Evolutionary conservation across 2,888 invertebrate species (phyloP).

Genomic region (Drosophila atripex): DNA sequence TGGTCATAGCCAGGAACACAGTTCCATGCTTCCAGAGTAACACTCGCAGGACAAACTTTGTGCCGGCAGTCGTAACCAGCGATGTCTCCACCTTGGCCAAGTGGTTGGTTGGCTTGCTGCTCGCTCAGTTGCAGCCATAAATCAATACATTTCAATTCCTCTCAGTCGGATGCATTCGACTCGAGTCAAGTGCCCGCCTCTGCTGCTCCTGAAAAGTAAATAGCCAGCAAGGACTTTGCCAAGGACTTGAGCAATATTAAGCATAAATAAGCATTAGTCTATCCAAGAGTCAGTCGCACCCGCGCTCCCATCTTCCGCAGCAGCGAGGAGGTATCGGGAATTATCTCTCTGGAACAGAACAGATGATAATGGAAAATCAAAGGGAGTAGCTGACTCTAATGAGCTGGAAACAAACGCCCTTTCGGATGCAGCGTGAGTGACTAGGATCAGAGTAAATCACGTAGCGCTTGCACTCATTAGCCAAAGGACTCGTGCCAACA

Average conservation of each 20-base stretch:
- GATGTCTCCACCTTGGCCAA: constrained; percentile 43
- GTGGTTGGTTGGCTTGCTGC: constrained; percentile 13
- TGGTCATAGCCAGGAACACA: constrained; percentile 28
- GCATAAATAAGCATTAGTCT: constrained; percentile 47
- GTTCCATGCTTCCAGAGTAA: neutral
- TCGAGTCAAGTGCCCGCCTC: constrained; percentile 34
- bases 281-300: constrained; percentile 11
- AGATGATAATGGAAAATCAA: constrained; percentile 34
- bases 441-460: constrained; percentile 45
- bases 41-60: constrained; percentile 61
- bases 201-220: constrained; percentile 48
- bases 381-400: constrained; percentile 33
- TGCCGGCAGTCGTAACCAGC: constrained; percentile 4
- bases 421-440: constrained; percentile 26
- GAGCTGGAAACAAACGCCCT: constrained; percentile 38
- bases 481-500: constrained; percentile 33
- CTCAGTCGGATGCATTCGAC: constrained; percentile 49
- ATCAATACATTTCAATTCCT: constrained; percentile 74
- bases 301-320: neutral
- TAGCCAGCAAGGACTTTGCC: constrained; percentile 59
- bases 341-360: constrained; percentile 20
- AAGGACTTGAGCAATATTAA: constrained; percentile 48
- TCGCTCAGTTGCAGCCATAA: constrained; percentile 59
- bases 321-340: constrained; percentile 1
- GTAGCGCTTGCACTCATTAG: constrained; percentile 43